Percentiles rank a stretch among this genome's conserved stretches.
These are phyloP conservation scores for Dallia pectoralis DNA, from an alignment of 2,797 vertebrate species.

Conservation along the genomic window DNA sequence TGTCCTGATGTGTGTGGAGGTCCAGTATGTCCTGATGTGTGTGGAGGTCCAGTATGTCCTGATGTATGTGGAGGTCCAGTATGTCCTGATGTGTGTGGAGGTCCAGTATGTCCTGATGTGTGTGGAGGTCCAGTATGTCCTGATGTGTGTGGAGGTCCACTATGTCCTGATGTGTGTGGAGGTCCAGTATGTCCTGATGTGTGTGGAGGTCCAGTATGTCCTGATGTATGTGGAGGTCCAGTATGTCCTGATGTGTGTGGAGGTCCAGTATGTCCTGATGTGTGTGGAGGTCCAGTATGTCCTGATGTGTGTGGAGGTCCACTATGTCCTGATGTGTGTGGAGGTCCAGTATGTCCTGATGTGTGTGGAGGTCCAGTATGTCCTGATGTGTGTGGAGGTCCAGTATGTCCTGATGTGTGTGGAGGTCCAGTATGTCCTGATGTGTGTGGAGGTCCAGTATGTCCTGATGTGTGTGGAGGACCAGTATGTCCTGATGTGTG, in stretches of 20 bases:
- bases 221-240: conserved; percentile 33
- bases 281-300: conserved; percentile 31
- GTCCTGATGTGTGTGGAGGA: no score
- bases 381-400: conserved; percentile 19
- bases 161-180: conserved; percentile 30
- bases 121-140: conserved; percentile 32
- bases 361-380: conserved; percentile 32
- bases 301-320: no score
- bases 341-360: no score
- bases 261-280: no score
- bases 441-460: no score
- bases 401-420: conserved; percentile 33
- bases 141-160: no score
- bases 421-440: conserved; percentile 35
- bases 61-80: conserved; percentile 32
- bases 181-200: conserved; percentile 35
- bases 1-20: conserved; percentile 34
- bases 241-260: conserved; percentile 32
- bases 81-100: conserved; percentile 32
- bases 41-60: no score
- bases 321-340: conserved; percentile 22
- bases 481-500: conserved; percentile 50
- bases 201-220: no score
- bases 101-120: no score
- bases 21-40: conserved; percentile 31